These are phyloP conservation scores for Exaiptasia diaphana DNA, from an alignment of 64 coral and sea anemone species.

Conservation along the genomic window DNA sequence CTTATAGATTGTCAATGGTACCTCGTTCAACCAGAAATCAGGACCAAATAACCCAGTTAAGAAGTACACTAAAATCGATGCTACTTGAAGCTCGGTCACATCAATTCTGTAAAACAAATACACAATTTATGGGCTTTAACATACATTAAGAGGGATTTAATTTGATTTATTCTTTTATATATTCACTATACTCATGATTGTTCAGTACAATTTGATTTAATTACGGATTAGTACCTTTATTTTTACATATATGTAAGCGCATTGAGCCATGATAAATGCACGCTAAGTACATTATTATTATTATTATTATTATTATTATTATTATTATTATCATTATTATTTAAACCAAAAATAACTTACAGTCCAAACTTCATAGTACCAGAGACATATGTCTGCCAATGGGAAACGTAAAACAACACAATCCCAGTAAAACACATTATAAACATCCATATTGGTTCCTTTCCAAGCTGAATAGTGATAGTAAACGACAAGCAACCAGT, in stretches of 20 bases:
- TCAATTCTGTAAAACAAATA: conserved; percentile 51
- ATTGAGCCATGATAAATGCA: no score
- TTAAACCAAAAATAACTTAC: no score
- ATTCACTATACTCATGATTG: no score
- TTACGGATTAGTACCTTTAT: no score
- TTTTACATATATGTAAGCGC: no score
- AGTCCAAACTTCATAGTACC: conserved; percentile 85
- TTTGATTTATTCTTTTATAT: no score
- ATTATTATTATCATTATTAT: no score
- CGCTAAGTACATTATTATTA: no score
- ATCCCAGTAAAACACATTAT: conserved; percentile 48
- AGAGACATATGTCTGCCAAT: conserved; percentile 90
- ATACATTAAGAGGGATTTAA: background rate
- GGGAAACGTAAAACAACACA: conserved; percentile 81
- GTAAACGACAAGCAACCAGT: conserved; percentile 36
- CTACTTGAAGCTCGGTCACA: conserved; percentile 67
- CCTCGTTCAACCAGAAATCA: conserved; percentile 61
- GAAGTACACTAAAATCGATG: conserved; percentile 52
- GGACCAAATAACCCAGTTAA: conserved; percentile 52
- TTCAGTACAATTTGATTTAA: no score
- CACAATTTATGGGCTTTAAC: background rate
- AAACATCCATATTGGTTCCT: conserved; percentile 83
- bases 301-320: background rate
- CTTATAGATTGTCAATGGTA: background rate
- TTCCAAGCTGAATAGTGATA: conserved; percentile 71